Conservation (phyloP, 2,113 vertebrate genomes). For the Lipophrys pholis region DNA sequence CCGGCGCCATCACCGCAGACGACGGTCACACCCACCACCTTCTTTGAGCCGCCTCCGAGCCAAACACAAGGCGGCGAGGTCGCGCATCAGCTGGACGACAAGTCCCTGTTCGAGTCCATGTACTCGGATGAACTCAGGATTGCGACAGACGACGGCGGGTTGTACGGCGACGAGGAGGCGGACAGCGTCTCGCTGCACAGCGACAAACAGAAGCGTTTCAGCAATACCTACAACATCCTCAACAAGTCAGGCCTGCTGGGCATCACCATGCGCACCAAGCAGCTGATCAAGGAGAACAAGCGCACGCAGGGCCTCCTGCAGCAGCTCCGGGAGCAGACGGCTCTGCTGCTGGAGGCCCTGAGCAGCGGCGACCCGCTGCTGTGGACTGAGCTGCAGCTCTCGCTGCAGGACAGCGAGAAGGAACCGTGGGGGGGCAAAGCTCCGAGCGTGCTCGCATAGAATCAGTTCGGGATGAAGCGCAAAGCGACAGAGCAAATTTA, state of each 20-base stretch:
- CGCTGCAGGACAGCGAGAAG: slow-evolving; percentile 76
- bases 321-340: slow-evolving; percentile 89
- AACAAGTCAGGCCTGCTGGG: slow-evolving; percentile 89
- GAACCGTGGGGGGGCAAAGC: slow-evolving; percentile 42
- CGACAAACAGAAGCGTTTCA: slow-evolving; percentile 88
- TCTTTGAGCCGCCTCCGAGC: slow-evolving; percentile 30
- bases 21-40: slow-evolving; percentile 18
- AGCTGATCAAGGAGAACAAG: slow-evolving; percentile 92
- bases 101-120: slow-evolving; percentile 18
- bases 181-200: slow-evolving; percentile 68
- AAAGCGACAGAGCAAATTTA: background rate
- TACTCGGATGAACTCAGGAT: slow-evolving; percentile 43
- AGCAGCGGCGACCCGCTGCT: slow-evolving; percentile 87
- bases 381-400: slow-evolving; percentile 89
- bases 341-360: slow-evolving; percentile 88
- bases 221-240: slow-evolving; percentile 91
- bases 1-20: slow-evolving; percentile 25
- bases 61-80: slow-evolving; percentile 1
- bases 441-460: slow-evolving; percentile 44
- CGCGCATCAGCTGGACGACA: slow-evolving; percentile 44
- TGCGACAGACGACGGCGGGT: slow-evolving; percentile 8
- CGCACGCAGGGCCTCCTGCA: slow-evolving; percentile 89
- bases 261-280: slow-evolving; percentile 94
- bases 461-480: background rate
- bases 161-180: slow-evolving; percentile 29